Evolutionary conservation across 2,888 invertebrate species (phyloP).

Genomic region (Limnephilus rhombicus): DNA sequence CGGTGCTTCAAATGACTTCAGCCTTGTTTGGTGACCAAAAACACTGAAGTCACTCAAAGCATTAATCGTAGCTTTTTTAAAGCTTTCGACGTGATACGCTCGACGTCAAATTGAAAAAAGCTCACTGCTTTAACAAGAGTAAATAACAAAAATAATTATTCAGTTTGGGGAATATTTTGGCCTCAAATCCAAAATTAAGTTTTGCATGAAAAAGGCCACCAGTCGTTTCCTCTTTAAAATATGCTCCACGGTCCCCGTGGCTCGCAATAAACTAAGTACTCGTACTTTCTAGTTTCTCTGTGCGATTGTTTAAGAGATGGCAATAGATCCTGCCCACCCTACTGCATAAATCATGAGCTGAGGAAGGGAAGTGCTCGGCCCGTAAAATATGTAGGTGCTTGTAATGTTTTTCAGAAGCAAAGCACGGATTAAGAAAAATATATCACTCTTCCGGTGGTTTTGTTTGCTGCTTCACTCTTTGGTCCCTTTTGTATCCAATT

Average conservation of each 20-base stretch:
- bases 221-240: too few relatives aligned
- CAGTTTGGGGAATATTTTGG: too few relatives aligned
- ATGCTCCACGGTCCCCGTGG: neutral
- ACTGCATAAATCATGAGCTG: slow-evolving; percentile 7
- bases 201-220: too few relatives aligned
- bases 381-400: slow-evolving; percentile 4
- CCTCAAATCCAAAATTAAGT: too few relatives aligned
- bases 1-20: too few relatives aligned
- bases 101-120: too few relatives aligned
- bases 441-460: neutral
- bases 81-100: too few relatives aligned
- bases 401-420: neutral
- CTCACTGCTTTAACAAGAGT: too few relatives aligned
- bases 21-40: too few relatives aligned
- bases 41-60: too few relatives aligned
- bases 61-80: too few relatives aligned
- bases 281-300: neutral
- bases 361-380: neutral
- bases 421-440: neutral
- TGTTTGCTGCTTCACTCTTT: neutral
- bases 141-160: too few relatives aligned
- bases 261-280: neutral
- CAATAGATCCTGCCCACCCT: neutral
- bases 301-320: neutral
- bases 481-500: neutral